Base-by-base conservation (phyloP, 2,797 vertebrate genomes). In the Gorsachius magnificus region DNA sequence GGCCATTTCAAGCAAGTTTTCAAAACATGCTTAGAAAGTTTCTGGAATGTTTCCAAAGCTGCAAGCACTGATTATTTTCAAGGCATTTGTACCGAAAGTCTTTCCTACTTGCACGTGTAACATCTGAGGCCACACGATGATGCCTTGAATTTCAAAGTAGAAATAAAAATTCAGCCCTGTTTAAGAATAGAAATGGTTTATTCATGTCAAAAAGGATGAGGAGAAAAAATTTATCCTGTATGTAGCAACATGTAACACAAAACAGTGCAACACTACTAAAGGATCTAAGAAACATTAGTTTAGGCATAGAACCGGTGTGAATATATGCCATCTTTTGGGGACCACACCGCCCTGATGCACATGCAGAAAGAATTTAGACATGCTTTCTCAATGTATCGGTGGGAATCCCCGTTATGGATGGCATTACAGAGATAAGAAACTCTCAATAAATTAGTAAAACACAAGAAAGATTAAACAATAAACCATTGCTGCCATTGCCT, bases 41-140 rank as follows among this genome's bases (percentile, higher is more conserved):
- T 69, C 78, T 95, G 89, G 48, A 89, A 88, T 28, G 31, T 41
- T 82, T 64, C 75, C 89, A 94, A 50, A 63, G 53, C 56, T 94
- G 43, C 7, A 14, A 94, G 58, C 56, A 76, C 45, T 31, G 58
- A 93, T 56, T 58, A 92, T 83, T 94, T 95, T 76, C 65, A 36
- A 45, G 78, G 46, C 29, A 88, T 56, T 65, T 54, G 22, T 71
- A 41, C 11, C 53, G 48, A 19, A 85, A 58, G 28, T 53, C 77
- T 60, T 81, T 87, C 64, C 48, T 83, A 92, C 48, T 74, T 58
- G n/a, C 26, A 64, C 26, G 19, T 11, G n/a, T 29, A 78, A 65
- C 11, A 60, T 86, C 9, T 60, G 53, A 95, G 70, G 72, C 72
- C 79, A 86, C 46, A 75, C 0, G 4, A 75, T 0, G 4, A 84